A percentile compares a stretch with the other conserved stretches of the same genome.
These are phyloP conservation scores for Psophia crepitans DNA, from an alignment of 2,113 vertebrate genomes.

Conservation along the genomic window DNA sequence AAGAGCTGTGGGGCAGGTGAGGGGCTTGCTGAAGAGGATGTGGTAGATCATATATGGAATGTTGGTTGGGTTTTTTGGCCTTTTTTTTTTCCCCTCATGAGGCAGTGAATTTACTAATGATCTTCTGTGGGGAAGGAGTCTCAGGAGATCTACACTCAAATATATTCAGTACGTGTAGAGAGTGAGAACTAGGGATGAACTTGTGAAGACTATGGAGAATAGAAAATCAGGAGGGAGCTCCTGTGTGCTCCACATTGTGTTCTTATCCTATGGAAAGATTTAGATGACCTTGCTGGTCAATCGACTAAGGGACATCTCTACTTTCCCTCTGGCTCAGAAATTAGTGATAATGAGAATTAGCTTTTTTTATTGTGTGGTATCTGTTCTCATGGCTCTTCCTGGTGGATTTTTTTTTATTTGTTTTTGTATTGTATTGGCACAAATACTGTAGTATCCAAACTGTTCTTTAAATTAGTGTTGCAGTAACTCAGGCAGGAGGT, in stretches of 20 bases:
- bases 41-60: neutral
- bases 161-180: neutral
- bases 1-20: neutral
- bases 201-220: neutral
- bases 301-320: neutral
- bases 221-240: neutral
- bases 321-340: neutral
- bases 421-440: neutral
- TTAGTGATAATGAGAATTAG: neutral
- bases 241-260: fast-evolving
- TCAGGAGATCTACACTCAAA: neutral
- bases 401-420: neutral
- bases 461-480: neutral
- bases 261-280: neutral
- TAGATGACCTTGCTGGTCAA: neutral
- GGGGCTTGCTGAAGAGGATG: neutral
- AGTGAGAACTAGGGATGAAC: neutral
- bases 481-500: neutral
- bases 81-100: fast-evolving
- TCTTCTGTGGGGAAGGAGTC: neutral
- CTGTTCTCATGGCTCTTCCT: neutral
- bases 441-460: neutral
- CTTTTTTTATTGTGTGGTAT: neutral
- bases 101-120: neutral
- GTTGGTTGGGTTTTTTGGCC: no score